Conservation (phyloP, 2,888 invertebrate species). For the Lasioglossum figueresi region DNA sequence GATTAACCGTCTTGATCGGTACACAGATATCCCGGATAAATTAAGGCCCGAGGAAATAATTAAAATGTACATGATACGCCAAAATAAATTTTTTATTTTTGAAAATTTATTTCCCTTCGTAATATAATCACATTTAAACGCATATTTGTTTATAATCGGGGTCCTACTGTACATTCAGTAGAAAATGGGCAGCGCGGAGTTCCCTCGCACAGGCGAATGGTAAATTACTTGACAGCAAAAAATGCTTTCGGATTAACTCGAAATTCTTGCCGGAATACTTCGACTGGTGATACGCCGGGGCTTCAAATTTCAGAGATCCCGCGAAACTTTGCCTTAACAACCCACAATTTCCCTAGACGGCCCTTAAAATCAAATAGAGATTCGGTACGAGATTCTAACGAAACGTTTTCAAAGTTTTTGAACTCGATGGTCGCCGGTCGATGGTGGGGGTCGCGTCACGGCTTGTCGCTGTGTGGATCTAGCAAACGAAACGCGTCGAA, state of each 20-base stretch:
- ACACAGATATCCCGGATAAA: too few relatives aligned
- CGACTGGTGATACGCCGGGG: background rate
- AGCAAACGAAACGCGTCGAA: slow-evolving; percentile 49
- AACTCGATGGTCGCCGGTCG: background rate
- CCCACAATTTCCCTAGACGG: slow-evolving; percentile 1
- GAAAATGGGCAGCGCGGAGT: background rate
- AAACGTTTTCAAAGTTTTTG: slow-evolving; percentile 34
- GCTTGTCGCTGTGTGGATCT: slow-evolving; percentile 25
- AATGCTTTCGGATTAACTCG: background rate
- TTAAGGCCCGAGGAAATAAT: too few relatives aligned
- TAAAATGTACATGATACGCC: too few relatives aligned
- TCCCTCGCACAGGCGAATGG: background rate
- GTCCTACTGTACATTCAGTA: background rate
- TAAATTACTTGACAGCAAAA: background rate
- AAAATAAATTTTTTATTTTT: too few relatives aligned
- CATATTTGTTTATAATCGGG: too few relatives aligned
- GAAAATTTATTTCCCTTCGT: too few relatives aligned
- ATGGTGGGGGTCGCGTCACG: slow-evolving; percentile 1
- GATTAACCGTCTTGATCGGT: too few relatives aligned
- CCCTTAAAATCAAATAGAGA: slow-evolving; percentile 28
- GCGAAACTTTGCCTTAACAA: background rate
- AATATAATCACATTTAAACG: too few relatives aligned
- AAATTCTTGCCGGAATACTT: background rate
- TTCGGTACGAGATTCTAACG: slow-evolving; percentile 28
- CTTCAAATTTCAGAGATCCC: background rate